Base-by-base conservation (phyloP, 2,888 invertebrate species). In the Pseudanteris insignis region DNA sequence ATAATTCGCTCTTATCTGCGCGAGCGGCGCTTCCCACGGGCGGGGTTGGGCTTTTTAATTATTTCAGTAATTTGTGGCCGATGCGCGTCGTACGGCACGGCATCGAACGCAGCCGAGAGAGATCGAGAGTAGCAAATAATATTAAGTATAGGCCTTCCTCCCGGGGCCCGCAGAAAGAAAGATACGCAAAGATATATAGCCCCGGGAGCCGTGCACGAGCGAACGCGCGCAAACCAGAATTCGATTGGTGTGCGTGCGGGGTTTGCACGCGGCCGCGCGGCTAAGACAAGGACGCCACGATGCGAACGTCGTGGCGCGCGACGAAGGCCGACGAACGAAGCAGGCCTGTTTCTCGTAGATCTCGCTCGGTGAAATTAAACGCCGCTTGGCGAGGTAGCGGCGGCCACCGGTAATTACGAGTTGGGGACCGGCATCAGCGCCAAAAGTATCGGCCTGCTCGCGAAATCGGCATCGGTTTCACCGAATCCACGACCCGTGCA, bases 351-450 rank as follows among this genome's bases (percentile, higher is more conserved):
- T 34, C 34, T 34, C 36, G 41, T 30, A 40, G 46, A 44, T 41
- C 34, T 43, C 37, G 28, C 25, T 38, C 29, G 28, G 76, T 73
- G 74, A 78, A 79, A 79, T 79, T 79, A 79, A 79, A 79, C 78
- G 79, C 72, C 75, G 72, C 69, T 73, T 69, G 51, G 75, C 75
- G 77, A 79, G 79, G 79, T 79, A 79, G 79, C 78, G 77, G 79
- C 79, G 77, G 79, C 79, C 79, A 79, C 79, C 65, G 79, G 79
- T 79, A 79, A 79, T 79, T 79, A 78, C 79, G 75, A 76, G 77
- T 76, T 75, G 68, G 57, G 74, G 75, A 71, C 73, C 71, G 71
- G 73, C 69, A 71, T 70, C 69, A 63, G 69, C 70, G 70, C 67
- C 72, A 63, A 72, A 71, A 70, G 69, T 62, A 67, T 59, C 66